A percentile compares a stretch with the other conserved stretches of the same genome.
Evolutionary conservation across 2,797 vertebrate species (phyloP).

Genomic region (Lophius americanus): DNA sequence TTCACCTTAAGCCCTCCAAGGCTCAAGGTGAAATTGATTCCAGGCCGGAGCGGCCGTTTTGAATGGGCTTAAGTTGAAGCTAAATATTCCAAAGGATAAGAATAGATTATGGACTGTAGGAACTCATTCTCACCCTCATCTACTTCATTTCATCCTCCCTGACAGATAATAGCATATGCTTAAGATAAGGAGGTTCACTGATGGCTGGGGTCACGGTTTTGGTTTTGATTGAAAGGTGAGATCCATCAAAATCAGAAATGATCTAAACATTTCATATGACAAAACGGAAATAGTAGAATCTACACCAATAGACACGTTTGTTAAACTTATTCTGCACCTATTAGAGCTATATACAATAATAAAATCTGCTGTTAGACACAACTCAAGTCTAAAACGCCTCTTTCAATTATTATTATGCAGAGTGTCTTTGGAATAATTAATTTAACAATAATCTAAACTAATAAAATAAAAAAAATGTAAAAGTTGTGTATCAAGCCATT

Average conservation of each 20-base stretch:
- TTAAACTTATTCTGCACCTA: neutral
- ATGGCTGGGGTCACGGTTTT: slow-evolving; percentile 1
- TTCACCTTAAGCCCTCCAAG: slow-evolving; percentile 37
- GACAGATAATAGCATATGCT: slow-evolving; percentile 16
- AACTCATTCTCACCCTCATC: slow-evolving; percentile 27
- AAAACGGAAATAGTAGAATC: neutral
- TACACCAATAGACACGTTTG: neutral
- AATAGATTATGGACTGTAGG: slow-evolving; percentile 22
- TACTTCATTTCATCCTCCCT: slow-evolving; percentile 5
- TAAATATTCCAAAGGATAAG: slow-evolving; percentile 49
- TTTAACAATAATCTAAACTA: too few species aligned
- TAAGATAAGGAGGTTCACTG: neutral
- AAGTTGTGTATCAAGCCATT: too few species aligned
- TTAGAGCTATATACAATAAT: neutral
- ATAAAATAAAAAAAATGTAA: too few species aligned
- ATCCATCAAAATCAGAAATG: slow-evolving; percentile 2
- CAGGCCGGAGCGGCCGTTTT: slow-evolving; percentile 35
- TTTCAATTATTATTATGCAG: too few species aligned
- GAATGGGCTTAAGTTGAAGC: slow-evolving; percentile 27
- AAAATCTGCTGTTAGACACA: neutral
- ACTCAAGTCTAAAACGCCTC: too few species aligned
- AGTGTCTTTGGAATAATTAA: too few species aligned
- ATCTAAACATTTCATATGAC: neutral
- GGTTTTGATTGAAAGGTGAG: neutral
- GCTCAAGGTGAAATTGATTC: slow-evolving; percentile 61